These are phyloP conservation scores for Halichoeres trimaculatus DNA, from an alignment of 2,113 vertebrate genomes.

Conservation along the genomic window DNA sequence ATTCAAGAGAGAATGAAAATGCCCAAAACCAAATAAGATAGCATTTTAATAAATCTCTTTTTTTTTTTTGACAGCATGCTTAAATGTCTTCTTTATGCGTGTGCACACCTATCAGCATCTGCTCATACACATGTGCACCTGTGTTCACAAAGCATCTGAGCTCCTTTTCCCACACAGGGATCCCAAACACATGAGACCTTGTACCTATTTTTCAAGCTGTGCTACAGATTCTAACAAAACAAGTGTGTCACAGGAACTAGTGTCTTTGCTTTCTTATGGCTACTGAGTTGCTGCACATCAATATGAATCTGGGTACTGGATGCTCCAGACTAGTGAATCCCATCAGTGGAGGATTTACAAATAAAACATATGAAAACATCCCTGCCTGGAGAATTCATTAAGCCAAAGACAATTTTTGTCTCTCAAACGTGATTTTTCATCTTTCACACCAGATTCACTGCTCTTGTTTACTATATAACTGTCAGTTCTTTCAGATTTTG, in stretches of 20 bases:
- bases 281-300: background rate
- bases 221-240: background rate
- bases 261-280: background rate
- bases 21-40: background rate
- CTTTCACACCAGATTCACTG: background rate
- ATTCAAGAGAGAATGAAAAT: constrained; percentile 12
- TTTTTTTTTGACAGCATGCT: no score
- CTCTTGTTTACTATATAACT: background rate
- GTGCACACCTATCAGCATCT: background rate
- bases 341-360: background rate
- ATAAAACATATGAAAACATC: background rate
- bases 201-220: background rate
- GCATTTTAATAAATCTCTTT: no score
- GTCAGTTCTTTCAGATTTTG: background rate
- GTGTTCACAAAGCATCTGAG: constrained; percentile 14
- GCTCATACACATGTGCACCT: background rate
- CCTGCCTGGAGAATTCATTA: background rate
- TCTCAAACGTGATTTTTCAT: background rate
- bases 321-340: background rate
- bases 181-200: constrained; percentile 27
- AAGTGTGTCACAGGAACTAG: background rate
- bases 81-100: background rate
- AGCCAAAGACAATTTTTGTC: background rate
- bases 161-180: constrained; percentile 12
- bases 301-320: background rate